Evolutionary conservation across 92 coral and sea anemone species (phyloP).

Genomic region (Montipora capitata): DNA sequence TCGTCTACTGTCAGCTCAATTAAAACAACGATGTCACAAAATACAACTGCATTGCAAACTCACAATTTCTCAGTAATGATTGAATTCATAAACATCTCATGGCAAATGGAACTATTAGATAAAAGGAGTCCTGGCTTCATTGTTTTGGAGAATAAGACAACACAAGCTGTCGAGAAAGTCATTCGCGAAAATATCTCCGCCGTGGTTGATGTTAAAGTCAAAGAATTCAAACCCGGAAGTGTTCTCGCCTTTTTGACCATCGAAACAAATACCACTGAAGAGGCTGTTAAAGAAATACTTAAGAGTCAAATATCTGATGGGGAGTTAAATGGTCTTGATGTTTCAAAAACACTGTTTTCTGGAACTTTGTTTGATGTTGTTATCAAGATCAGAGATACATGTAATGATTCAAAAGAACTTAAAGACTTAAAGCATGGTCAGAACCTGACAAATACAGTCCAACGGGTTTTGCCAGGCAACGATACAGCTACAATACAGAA

Average conservation of each 20-base stretch:
- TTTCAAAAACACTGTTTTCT: constrained; percentile 34
- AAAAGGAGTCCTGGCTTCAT: neutral
- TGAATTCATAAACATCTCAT: constrained; percentile 19
- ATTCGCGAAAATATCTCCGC: neutral
- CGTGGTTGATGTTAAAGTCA: constrained; percentile 1
- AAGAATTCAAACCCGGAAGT: constrained; percentile 51
- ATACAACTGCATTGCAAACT: neutral
- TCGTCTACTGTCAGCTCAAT: neutral
- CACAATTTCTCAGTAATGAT: constrained; percentile 9
- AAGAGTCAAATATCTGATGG: constrained; percentile 10
- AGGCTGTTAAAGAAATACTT: neutral
- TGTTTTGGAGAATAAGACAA: neutral
- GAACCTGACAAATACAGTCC: neutral
- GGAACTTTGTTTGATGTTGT: constrained; percentile 43
- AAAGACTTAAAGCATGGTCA: constrained; percentile 2
- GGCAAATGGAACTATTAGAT: constrained; percentile 20
- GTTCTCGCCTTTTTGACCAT: constrained; percentile 25
- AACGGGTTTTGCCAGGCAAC: constrained; percentile 9
- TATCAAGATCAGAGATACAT: neutral
- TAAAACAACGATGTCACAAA: neutral
- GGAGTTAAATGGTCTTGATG: neutral
- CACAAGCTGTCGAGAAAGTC: constrained; percentile 4
- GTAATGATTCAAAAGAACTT: neutral
- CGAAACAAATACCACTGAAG: neutral
- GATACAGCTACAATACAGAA: constrained; percentile 30